phyloP scores from a whole-genome alignment of 2,113 vertebrate genomes.

The Camelus bactrianus region DNA sequence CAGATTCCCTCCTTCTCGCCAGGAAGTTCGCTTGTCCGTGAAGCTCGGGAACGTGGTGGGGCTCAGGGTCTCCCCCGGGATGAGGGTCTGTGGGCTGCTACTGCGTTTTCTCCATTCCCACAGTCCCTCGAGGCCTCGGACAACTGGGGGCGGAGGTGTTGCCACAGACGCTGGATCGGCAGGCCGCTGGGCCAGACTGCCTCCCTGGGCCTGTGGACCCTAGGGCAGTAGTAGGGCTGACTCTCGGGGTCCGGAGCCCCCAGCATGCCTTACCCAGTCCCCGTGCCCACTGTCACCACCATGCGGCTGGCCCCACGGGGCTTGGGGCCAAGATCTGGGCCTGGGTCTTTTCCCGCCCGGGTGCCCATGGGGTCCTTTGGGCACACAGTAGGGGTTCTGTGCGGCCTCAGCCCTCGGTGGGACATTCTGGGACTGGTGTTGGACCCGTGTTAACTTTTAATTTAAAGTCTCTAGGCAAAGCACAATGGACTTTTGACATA shows the following conservation, averaged over 20 bases:
- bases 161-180: accelerated
- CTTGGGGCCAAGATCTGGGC: accelerated
- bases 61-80: not conserved
- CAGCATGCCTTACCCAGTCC: accelerated
- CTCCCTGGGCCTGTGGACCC: not conserved
- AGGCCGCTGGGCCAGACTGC: accelerated
- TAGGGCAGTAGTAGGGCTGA: no score
- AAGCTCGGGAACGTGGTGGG: not conserved
- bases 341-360: not conserved
- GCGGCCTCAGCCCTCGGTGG: not conserved
- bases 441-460: slow-evolving; percentile 87
- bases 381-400: not conserved
- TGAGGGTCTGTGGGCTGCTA: accelerated
- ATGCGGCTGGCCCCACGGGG: accelerated
- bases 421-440: slow-evolving; percentile 69
- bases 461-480: slow-evolving; percentile 88
- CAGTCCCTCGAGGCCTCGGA: accelerated
- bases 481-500: slow-evolving; percentile 91
- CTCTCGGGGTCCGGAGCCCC: not conserved
- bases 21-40: accelerated
- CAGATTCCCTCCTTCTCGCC: accelerated
- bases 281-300: accelerated
- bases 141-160: accelerated
- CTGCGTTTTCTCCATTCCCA: accelerated
- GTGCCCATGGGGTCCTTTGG: not conserved